Base-by-base conservation (phyloP, 2,888 invertebrate species). In the Eupeodes latifasciatus region DNA sequence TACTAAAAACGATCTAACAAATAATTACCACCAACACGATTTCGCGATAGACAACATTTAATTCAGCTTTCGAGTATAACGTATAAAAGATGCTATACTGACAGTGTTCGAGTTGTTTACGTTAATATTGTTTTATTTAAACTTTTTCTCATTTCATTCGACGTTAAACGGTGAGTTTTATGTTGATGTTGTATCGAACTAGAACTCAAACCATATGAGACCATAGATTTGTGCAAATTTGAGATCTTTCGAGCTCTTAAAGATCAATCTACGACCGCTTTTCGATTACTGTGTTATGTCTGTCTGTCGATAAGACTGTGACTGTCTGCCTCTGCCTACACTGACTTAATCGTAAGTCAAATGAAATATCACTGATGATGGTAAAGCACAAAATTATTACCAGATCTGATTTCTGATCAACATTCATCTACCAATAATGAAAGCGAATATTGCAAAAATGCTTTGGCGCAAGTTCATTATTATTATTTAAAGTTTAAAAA, bases 1-100 rank as follows among this genome's bases (percentile, higher is more conserved):
- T 6, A 40, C 67, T 77, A 84, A 77, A 75, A 67, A 81, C 67
- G 76, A 76, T 88, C 80, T 88, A 80, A 88, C 67, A 80, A 69
- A 81, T 88, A 69, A 81, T 88, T 88, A 74, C 88, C 77, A 74
- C 88, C 77, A 85, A 61, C 14, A 51, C 69, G 57, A 51, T 34
- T 57, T 49, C 53, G 62, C 55, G 71, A 61, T 72, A 61, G 55
- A 61, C 64, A 80, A 74, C 53, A 59, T 64, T 9, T 10, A n/a
- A 66, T 69, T 76, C 34, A 62, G 27, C 34, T 49, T 44, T 59
- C 67, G 47, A 77, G 49, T 72, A 12, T 5, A 14, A 14, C 4
- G 5, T 12, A 74, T 10, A 64, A 80, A 74, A 82, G 86, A 86
- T 86, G 80, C 69, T 78, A 27, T 78, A 86, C 40, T 5, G 9